Conservation (phyloP, 2,888 invertebrate species). For the Sarcophaga carnaria region DNA sequence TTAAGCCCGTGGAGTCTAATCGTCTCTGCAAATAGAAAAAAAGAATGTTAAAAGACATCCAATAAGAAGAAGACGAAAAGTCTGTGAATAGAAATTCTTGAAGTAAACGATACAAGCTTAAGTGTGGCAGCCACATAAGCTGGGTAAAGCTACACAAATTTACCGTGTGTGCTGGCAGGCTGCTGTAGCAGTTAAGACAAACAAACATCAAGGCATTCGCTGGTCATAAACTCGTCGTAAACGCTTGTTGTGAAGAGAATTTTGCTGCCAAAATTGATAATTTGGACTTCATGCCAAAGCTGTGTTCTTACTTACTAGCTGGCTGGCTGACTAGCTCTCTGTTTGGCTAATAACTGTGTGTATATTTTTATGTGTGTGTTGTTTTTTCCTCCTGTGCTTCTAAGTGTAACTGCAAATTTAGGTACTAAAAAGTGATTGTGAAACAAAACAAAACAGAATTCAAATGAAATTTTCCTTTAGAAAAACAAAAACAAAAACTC, state of each 20-base stretch:
- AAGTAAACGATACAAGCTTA: conserved; percentile 22
- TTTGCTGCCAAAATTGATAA: no score
- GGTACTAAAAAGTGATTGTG: conserved; percentile 29
- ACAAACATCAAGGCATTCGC: no score
- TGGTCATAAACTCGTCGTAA: no score
- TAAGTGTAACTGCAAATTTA: conserved; percentile 56
- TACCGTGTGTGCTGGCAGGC: no score
- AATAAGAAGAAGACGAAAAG: conserved; percentile 53
- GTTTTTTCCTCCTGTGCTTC: conserved; percentile 28
- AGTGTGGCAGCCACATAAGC: conserved; percentile 55
- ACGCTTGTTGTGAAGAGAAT: no score
- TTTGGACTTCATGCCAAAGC: no score
- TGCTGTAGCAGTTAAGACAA: no score
- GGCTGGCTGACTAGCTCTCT: neutral
- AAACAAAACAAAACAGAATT: conserved; percentile 27
- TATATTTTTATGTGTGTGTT: conserved; percentile 15
- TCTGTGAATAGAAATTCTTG: conserved; percentile 66
- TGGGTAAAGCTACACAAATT: neutral
- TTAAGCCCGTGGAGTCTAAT: conserved; percentile 20
- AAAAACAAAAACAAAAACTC: conserved; percentile 6
- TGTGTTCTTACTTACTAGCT: neutral
- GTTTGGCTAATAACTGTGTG: conserved; percentile 32
- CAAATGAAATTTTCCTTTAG: conserved; percentile 12
- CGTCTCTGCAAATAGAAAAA: conserved; percentile 36
- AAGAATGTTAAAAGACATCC: conserved; percentile 23